Conservation (phyloP, 1,140 invertebrate species). For the Drosophila tropicalis region DNA sequence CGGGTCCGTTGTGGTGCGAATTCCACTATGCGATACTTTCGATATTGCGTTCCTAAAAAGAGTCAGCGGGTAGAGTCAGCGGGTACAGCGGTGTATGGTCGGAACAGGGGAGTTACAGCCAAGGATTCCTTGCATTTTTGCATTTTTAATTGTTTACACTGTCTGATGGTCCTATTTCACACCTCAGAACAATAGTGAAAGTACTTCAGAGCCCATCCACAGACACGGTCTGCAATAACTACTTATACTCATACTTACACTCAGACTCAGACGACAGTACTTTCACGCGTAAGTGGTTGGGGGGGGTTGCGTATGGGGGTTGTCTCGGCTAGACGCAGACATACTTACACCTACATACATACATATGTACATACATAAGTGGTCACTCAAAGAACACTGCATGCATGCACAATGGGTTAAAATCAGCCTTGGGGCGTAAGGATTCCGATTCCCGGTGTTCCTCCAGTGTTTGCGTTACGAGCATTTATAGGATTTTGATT, state of each 20-base stretch:
- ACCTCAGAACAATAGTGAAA: constrained; percentile 57
- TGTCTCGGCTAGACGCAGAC: constrained; percentile 27
- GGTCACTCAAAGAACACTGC: constrained; percentile 9
- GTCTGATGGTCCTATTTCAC: constrained; percentile 54
- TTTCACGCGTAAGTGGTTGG: constrained; percentile 27
- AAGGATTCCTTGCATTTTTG: constrained; percentile 28
- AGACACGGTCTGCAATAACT: constrained; percentile 43
- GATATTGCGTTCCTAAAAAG: constrained; percentile 87
- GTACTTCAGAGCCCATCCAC: constrained; percentile 51
- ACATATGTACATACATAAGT: constrained; percentile 26
- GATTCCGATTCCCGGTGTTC: neutral
- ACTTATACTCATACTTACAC: constrained; percentile 39
- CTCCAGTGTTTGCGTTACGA: neutral
- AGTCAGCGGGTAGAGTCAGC: neutral
- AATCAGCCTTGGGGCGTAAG: constrained; percentile 3
- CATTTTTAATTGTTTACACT: constrained; percentile 49
- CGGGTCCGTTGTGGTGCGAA: constrained; percentile 88
- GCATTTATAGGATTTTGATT: neutral
- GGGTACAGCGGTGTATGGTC: neutral
- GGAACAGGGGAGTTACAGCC: neutral
- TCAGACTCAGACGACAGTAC: constrained; percentile 34
- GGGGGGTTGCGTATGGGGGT: constrained; percentile 9
- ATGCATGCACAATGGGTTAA: constrained; percentile 29
- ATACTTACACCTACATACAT: constrained; percentile 25
- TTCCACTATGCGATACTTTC: constrained; percentile 92